Base-by-base conservation (phyloP, 2,797 vertebrate genomes). In the Tamandua tetradactyla region DNA sequence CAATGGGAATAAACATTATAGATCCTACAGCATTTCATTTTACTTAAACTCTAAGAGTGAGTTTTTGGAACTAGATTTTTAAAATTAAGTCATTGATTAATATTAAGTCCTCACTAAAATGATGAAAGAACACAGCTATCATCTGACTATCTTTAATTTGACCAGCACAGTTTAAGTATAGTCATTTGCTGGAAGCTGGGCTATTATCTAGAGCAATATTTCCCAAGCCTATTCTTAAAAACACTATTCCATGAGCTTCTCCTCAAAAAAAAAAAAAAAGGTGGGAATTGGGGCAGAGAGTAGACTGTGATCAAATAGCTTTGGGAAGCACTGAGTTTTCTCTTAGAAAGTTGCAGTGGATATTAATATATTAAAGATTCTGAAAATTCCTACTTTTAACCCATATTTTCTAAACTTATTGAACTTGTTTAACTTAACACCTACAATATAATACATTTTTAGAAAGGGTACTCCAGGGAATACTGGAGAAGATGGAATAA, bases 111-210 rank as follows among this genome's bases (percentile, higher is more conserved):
- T 88, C 62, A 94, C 44, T 82, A 93, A 86, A 74, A 2, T 35
- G 85, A 83, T 55, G 13, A 72, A 91, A 81, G n/a, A 68, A 30
- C 20, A 88, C 25, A 87, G 44, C 44, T 69, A 74, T 81, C 59
- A 78, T 37, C 35, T 84, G 23, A 32, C 27, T 81, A 88, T 52
- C 17, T 89, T 92, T 94, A 93, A 74, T 94, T 76, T 94, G 44
- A 62, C 32, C 13, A 62, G 23, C 17, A 59, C 13, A 75, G 23
- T 75, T 78, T 66, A 87, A 74, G 35, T 37, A 93, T 87, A 84
- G 47, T n/a, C 30, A 30, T 82, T 66, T 47, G 68, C 64, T 55
- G 74, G 59, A 81, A 44, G 47, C 5, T 59, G 9, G n/a, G 49
- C 59, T 82, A 13, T 72, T 91, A 74, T 40, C 32, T 78, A 76